Conservation (phyloP, 2,797 vertebrate genomes). For the Decapterus maruadsi region DNA sequence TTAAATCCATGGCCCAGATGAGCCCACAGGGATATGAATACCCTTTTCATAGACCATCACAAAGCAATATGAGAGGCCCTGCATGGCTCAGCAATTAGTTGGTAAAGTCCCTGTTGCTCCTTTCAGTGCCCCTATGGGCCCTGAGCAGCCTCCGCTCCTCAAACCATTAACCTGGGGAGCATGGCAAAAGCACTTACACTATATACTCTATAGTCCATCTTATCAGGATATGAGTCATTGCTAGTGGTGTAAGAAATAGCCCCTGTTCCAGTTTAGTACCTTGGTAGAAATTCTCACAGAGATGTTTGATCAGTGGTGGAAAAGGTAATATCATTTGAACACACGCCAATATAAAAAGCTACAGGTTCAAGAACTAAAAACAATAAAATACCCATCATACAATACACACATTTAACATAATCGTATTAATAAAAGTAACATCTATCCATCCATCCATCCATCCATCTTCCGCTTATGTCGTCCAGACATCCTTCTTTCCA, state of each 20-base stretch:
- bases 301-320: neutral
- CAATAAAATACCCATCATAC: neutral
- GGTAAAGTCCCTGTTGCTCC: slow-evolving; percentile 32
- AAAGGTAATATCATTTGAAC: neutral
- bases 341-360: neutral
- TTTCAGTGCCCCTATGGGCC: slow-evolving; percentile 17
- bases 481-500: too few species aligned
- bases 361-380: neutral
- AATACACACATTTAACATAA: too few species aligned
- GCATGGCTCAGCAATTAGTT: slow-evolving; percentile 49
- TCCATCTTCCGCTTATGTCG: too few species aligned
- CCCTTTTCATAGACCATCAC: slow-evolving; percentile 47
- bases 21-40: slow-evolving; percentile 33
- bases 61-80: slow-evolving; percentile 43
- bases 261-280: neutral
- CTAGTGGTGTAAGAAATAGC: neutral
- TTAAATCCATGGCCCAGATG: slow-evolving; percentile 46
- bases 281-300: neutral
- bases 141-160: slow-evolving; percentile 26
- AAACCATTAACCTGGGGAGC: slow-evolving; percentile 33
- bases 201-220: slow-evolving; percentile 5
- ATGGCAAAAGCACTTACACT: neutral
- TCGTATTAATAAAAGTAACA: too few species aligned
- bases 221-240: neutral
- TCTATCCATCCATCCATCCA: too few species aligned